A percentile compares a stretch with the other conserved stretches of the same genome.
Conservation (phyloP, 2,113 vertebrate species). For the Brachypteracias leptosomus region DNA sequence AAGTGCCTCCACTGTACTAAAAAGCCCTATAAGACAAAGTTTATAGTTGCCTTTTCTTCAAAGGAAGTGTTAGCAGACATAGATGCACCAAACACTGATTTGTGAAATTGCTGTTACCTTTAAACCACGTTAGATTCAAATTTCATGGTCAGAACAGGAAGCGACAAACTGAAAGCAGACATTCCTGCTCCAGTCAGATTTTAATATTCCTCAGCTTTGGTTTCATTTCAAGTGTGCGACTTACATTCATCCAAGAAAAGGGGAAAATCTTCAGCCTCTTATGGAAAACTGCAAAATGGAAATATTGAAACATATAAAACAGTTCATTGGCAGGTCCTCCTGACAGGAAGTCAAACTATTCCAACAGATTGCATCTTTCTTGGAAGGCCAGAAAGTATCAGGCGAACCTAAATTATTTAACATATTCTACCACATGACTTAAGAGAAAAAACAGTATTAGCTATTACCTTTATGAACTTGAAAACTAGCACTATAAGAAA, state of each 20-base stretch:
- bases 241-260: background rate
- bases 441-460: background rate
- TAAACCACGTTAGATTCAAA: background rate
- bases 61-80: background rate
- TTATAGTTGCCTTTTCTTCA: background rate
- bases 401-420: background rate
- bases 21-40: background rate
- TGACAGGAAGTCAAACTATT: background rate
- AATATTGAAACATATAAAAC: background rate
- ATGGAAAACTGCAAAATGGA: slow-evolving; percentile 19
- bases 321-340: background rate
- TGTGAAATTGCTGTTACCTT: background rate
- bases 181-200: background rate
- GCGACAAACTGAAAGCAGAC: slow-evolving; percentile 23
- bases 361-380: background rate
- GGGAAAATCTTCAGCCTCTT: background rate
- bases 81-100: background rate
- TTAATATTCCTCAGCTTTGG: background rate
- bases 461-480: background rate
- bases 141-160: slow-evolving; percentile 21
- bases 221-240: slow-evolving; percentile 24
- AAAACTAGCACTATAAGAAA: background rate
- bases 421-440: background rate
- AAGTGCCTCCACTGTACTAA: background rate
- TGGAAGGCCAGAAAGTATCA: background rate